A percentile compares a stretch with the other conserved stretches of the same genome.
Conservation (phyloP, 2,888 invertebrate species). For the Callosobruchus maculatus region DNA sequence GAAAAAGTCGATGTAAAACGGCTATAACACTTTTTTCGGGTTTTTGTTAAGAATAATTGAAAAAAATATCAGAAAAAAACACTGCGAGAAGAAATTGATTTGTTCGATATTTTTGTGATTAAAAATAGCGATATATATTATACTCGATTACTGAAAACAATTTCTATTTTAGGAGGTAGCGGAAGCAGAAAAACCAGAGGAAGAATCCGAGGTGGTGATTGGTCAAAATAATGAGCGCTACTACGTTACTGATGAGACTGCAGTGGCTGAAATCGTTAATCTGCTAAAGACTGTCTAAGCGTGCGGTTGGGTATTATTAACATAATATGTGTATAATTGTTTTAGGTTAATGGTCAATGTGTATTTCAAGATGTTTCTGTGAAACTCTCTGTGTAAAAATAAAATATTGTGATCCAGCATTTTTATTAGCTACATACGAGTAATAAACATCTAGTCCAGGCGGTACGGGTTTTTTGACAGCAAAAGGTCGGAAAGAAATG, state of each 20-base stretch:
- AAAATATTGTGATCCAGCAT: background rate
- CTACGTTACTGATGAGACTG: slow-evolving; percentile 42
- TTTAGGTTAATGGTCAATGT: background rate
- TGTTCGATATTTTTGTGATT: no score
- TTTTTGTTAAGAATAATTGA: no score
- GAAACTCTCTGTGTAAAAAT: slow-evolving; percentile 11
- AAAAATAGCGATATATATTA: no score
- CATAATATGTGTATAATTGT: background rate
- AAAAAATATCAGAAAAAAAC: no score
- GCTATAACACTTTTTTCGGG: no score
- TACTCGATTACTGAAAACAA: no score
- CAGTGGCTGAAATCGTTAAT: slow-evolving; percentile 48
- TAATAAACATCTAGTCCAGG: no score
- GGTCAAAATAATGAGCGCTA: slow-evolving; percentile 35
- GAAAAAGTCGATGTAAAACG: no score
- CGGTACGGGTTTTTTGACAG: no score
- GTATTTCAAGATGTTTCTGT: slow-evolving; percentile 15
- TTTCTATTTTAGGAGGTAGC: background rate
- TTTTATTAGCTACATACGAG: no score
- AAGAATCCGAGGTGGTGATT: slow-evolving; percentile 36
- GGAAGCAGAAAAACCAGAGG: slow-evolving; percentile 1
- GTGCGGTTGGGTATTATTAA: background rate
- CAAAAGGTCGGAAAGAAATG: no score
- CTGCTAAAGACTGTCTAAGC: slow-evolving; percentile 39
- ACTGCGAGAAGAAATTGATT: no score